Evolutionary conservation across 1,140 invertebrate species (phyloP).

Genomic region (Rhyzopertha dominica): DNA sequence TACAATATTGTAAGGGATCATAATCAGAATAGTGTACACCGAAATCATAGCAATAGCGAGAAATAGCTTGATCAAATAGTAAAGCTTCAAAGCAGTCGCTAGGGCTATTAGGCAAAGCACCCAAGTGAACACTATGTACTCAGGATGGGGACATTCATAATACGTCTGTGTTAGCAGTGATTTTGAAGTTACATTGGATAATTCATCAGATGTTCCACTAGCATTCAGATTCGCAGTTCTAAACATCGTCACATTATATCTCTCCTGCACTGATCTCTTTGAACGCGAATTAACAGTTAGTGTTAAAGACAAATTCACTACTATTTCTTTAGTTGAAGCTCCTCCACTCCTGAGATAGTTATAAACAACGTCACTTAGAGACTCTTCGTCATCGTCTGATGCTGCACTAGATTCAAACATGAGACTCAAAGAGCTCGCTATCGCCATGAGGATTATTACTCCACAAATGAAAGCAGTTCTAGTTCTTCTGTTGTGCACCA

Average conservation of each 20-base stretch:
- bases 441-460: constrained; percentile 73
- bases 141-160: too few species aligned
- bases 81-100: constrained; percentile 87
- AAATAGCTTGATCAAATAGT: constrained; percentile 83
- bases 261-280: too few species aligned
- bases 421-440: constrained; percentile 51
- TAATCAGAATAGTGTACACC: constrained; percentile 65
- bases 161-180: too few species aligned
- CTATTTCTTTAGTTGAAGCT: too few species aligned
- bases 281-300: too few species aligned
- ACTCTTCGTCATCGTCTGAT: neutral
- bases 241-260: too few species aligned
- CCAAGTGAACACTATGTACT: constrained; percentile 92
- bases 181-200: too few species aligned
- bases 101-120: constrained; percentile 85
- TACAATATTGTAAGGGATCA: constrained; percentile 45
- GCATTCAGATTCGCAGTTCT: too few species aligned
- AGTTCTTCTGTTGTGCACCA: constrained; percentile 64
- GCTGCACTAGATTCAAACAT: constrained; percentile 4
- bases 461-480: constrained; percentile 74
- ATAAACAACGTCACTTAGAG: neutral
- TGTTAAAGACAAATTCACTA: too few species aligned
- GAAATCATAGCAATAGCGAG: constrained; percentile 71
- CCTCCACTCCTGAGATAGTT: too few species aligned
- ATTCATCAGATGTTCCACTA: too few species aligned